Evolutionary conservation across 2,797 vertebrate species (phyloP).

Genomic region (Falco rusticolus): DNA sequence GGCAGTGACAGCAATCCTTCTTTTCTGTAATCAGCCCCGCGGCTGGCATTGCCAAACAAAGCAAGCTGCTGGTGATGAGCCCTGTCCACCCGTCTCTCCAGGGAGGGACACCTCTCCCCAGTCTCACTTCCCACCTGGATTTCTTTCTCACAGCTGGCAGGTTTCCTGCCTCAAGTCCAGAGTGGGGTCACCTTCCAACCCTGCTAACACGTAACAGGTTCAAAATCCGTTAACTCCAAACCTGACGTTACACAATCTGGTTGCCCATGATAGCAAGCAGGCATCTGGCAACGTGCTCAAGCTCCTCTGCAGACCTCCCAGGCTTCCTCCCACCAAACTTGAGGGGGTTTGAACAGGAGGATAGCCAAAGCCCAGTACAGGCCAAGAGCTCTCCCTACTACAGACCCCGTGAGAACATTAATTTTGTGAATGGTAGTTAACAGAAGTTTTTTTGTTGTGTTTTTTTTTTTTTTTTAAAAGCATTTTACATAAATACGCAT

Average conservation of each 20-base stretch:
- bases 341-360: background rate
- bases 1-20: accelerated
- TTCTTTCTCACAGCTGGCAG: background rate
- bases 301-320: background rate
- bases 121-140: background rate
- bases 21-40: background rate
- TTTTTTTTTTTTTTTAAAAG: background rate
- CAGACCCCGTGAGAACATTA: background rate
- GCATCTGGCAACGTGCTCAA: background rate
- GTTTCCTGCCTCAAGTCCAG: background rate
- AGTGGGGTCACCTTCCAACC: background rate
- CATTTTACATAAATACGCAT: accelerated
- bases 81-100: background rate
- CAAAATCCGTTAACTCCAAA: background rate
- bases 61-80: background rate
- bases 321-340: background rate
- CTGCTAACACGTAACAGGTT: background rate
- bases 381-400: background rate
- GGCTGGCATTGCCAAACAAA: accelerated
- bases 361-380: background rate
- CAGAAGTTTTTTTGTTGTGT: background rate
- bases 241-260: background rate
- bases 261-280: background rate
- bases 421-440: background rate
- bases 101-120: background rate